phyloP scores from a whole-genome alignment of 2,888 invertebrate species.

The Lamproptera curius region DNA sequence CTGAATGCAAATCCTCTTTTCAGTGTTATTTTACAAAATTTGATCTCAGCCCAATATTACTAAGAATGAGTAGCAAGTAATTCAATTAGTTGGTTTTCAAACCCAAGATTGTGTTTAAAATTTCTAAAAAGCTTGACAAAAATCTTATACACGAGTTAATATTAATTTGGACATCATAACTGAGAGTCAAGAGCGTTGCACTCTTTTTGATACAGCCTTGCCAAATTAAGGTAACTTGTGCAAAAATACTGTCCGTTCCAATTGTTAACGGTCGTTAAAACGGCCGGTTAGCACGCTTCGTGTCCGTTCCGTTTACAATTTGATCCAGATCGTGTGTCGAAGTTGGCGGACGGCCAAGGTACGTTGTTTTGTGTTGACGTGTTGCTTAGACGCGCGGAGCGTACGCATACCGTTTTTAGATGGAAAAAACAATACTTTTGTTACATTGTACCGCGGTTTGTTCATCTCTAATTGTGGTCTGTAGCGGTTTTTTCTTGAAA shows the following conservation, averaged over 20 bases:
- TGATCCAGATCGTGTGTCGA: slow-evolving; percentile 42
- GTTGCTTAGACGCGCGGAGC: slow-evolving; percentile 18
- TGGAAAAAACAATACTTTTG: slow-evolving; percentile 23
- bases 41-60: too few relatives aligned
- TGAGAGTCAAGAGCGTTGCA: too few relatives aligned
- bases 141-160: too few relatives aligned
- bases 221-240: slow-evolving; percentile 1
- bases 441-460: slow-evolving; percentile 30
- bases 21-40: too few relatives aligned
- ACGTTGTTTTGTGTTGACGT: slow-evolving; percentile 31
- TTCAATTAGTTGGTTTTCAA: too few relatives aligned
- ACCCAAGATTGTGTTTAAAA: too few relatives aligned
- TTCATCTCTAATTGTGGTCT: slow-evolving; percentile 23
- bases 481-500: too few relatives aligned
- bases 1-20: too few relatives aligned
- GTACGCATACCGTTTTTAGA: slow-evolving; percentile 1
- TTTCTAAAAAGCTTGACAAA: too few relatives aligned
- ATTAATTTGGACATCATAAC: too few relatives aligned
- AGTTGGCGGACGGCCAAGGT: slow-evolving; percentile 53
- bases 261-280: slow-evolving; percentile 38
- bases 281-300: slow-evolving; percentile 35
- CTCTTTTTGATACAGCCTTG: neutral
- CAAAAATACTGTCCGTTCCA: slow-evolving; percentile 32
- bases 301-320: slow-evolving; percentile 37
- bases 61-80: too few relatives aligned